Percentiles rank a stretch among this genome's conserved stretches.
These are phyloP conservation scores for Tridacna gigas DNA, from an alignment of 2,888 invertebrate genomes.

Conservation along the genomic window DNA sequence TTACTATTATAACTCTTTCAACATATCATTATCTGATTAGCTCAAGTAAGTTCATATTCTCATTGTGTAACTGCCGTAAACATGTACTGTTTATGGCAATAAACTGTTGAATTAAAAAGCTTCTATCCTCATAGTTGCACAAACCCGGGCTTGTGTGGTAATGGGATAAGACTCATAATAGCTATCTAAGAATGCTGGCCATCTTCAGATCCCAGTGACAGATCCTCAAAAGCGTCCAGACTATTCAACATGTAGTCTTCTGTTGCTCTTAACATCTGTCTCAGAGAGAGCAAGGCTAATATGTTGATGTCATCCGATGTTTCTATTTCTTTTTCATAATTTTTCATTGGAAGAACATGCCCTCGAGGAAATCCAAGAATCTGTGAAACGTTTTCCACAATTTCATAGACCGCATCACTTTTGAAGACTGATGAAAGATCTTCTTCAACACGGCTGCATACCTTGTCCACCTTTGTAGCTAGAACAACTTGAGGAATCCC, in stretches of 20 bases:
- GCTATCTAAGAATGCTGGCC: too few species aligned
- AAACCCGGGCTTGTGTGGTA: too few species aligned
- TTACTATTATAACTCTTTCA: too few species aligned
- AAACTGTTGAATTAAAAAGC: too few species aligned
- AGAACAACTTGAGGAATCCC: conserved; percentile 34
- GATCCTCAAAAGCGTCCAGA: not conserved
- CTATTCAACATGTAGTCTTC: conserved; percentile 54
- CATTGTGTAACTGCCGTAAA: too few species aligned
- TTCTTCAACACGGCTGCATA: conserved; percentile 47
- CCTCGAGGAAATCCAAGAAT: conserved; percentile 59
- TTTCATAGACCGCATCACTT: conserved; percentile 37
- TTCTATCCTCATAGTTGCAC: too few species aligned
- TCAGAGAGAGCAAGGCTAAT: conserved; percentile 54
- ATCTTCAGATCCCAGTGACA: too few species aligned
- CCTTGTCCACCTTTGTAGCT: conserved; percentile 65
- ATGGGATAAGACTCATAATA: too few species aligned
- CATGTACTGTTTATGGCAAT: too few species aligned
- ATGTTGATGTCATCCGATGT: conserved; percentile 48
- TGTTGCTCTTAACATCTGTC: conserved; percentile 56
- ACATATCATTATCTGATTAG: too few species aligned
- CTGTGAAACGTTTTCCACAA: conserved; percentile 54
- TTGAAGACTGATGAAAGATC: conserved; percentile 40
- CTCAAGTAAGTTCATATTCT: too few species aligned
- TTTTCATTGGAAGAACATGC: conserved; percentile 62
- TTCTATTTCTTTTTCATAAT: conserved; percentile 64